These are phyloP conservation scores for Podarcis siculus DNA, from an alignment of 2,797 vertebrate species.

Conservation along the genomic window DNA sequence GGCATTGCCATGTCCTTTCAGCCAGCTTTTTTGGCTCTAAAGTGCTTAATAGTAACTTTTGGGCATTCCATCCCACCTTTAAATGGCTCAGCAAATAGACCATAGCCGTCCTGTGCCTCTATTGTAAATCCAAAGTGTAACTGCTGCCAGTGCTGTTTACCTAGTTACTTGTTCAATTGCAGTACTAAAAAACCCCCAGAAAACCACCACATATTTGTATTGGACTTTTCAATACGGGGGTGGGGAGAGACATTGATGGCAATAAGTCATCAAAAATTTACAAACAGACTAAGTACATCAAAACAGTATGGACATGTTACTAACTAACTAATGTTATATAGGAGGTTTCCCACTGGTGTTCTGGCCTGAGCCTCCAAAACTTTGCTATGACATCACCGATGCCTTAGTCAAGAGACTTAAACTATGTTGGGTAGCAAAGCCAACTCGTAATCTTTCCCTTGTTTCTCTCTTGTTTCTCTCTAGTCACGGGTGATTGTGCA, in stretches of 20 bases:
- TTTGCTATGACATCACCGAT: not conserved
- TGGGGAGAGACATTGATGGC: too few species aligned
- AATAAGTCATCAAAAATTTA: too few species aligned
- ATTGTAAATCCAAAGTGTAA: not conserved
- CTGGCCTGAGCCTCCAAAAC: not conserved
- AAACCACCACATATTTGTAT: too few species aligned
- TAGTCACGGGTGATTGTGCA: constrained; percentile 97
- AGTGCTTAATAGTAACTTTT: not conserved
- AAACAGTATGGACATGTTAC: too few species aligned
- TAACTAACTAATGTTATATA: too few species aligned
- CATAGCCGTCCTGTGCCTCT: not conserved
- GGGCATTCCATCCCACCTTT: not conserved
- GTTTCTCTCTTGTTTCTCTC: not conserved
- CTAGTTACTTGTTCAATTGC: not conserved
- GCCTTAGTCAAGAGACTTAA: not conserved
- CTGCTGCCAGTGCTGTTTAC: not conserved
- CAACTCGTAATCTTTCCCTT: not conserved
- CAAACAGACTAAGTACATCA: too few species aligned
- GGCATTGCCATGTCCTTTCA: not conserved
- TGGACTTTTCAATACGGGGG: too few species aligned
- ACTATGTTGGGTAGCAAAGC: not conserved
- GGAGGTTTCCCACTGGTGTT: not conserved
- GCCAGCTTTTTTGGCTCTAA: not conserved
- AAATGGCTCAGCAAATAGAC: not conserved
- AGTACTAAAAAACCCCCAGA: not conserved